Evolutionary conservation across 2,797 vertebrate species (phyloP), one percentile per base, ranked within the genome.

Genomic region (Microhierax caerulescens): DNA sequence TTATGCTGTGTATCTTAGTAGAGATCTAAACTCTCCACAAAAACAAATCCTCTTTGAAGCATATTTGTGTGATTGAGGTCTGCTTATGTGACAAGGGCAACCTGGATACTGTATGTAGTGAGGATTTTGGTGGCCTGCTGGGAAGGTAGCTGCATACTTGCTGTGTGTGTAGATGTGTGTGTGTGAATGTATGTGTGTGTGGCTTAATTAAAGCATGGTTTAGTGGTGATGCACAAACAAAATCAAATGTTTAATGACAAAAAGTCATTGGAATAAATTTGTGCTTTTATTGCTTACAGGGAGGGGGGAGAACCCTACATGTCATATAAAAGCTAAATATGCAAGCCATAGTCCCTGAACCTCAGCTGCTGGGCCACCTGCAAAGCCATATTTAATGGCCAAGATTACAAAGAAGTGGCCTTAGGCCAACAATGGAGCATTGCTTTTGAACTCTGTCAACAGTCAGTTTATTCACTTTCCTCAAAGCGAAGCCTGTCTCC

Each of bases 361-460:
- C 82, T 95, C 97, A 97, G 97, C 97, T 95, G 97, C 91, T 83
- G 93, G 98, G 98, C 98, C 98, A 98, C 98, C 98, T 98, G 98
- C 98, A 98, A 97, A 98, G 97, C 97, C 96, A 93, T 82, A 97
- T 98, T 98, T 98, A 98, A 98, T 98, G 97, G 97, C 98, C 97
- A 97, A 94, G 97, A 98, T 98, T 97, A 98, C 98, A 98, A 98
- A 98, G 98, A 96, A 95, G 88, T 85, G 98, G 97, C 98, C 98
- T 96, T 72, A 82, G 98, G 98, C 98, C 98, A 97, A 80, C 97
- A 97, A 94, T 95, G 76, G 95, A 98, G 98, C 97, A 82, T 93
- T 92, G 96, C 97, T 91, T 98, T 98, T 98, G 97, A 98, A 98
- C 97, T 98, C 97, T 97, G 98, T 98, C 98, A 98, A 98, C 98